Evolutionary conservation across 2,888 invertebrate species (phyloP), one percentile per base, ranked within the genome.

Genomic region (Busseola fusca): DNA sequence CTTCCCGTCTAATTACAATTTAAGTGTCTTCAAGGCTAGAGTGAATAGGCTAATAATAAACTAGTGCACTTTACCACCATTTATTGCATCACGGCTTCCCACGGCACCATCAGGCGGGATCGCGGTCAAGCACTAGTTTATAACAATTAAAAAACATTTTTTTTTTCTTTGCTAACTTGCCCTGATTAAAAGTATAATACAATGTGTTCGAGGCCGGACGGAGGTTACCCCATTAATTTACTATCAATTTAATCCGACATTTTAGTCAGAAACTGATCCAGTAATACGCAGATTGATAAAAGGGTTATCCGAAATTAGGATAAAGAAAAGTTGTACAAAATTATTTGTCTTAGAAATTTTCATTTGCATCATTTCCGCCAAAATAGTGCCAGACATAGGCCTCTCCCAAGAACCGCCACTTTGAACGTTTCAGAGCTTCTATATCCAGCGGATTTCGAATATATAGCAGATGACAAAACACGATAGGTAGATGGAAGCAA

Each of bases 281-380:
- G 21, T 57, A 56, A 57, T 57, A 21, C 56, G 57, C 10, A 40
- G 64, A 64, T 56, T 64, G 27, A 57, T 64, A 21, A 64, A 21
- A 40, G 57, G 9, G 10, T 64, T 27, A 56, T 37, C 50, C 34
- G 4, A 14, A 21, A 45, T 27, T 21, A 42, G 14, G 27, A 21
- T 42, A 42, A 27, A 18, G 3, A 25, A 42, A 25, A 25, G 6
- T 18, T 25, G 18, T 60, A 12, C 3, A 27, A 14, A 42, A 42
- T 12, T 21, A 18, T 27, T 7, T 42, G 25, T 27, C 18, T 12
- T 18, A 27, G 6, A 21, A 27, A 60, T 21, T 14, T 60, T 21
- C 3, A 21, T 25, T 40, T 40, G 3, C 25, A 25, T 48, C 7
- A 48, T 21, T 21, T 48, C 9, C 9, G 21, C 2, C 48, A 48